Evolutionary conservation across 2,888 invertebrate species (phyloP).

Genomic region (Tinea semifulvella): DNA sequence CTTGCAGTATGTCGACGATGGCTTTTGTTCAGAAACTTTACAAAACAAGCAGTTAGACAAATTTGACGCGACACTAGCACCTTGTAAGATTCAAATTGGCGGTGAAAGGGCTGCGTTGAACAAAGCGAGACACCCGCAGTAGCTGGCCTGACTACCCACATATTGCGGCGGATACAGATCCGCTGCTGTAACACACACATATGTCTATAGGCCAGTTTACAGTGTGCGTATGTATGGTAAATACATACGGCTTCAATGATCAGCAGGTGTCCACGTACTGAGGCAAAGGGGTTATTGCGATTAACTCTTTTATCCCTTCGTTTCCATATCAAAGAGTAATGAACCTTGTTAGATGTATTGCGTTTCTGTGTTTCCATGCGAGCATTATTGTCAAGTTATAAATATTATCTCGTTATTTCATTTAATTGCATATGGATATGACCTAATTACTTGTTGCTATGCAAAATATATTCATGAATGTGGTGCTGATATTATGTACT

Average conservation of each 20-base stretch:
- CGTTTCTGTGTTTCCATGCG: slow-evolving; percentile 4
- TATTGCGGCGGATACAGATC: slow-evolving; percentile 65
- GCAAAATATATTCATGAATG: no score
- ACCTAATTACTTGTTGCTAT: slow-evolving; percentile 3
- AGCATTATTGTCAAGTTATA: background rate
- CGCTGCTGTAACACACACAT: slow-evolving; percentile 55
- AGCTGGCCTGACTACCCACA: slow-evolving; percentile 59
- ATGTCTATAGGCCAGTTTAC: slow-evolving; percentile 60
- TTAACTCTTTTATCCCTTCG: slow-evolving; percentile 66
- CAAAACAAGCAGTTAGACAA: slow-evolving; percentile 29
- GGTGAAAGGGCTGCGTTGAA: slow-evolving; percentile 43
- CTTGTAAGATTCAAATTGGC: slow-evolving; percentile 56
- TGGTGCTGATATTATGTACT: no score
- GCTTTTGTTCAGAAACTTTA: slow-evolving; percentile 7
- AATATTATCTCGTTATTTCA: background rate
- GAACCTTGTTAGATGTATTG: slow-evolving; percentile 50
- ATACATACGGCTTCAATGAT: slow-evolving; percentile 66
- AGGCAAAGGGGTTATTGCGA: slow-evolving; percentile 65
- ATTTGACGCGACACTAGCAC: slow-evolving; percentile 40
- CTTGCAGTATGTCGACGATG: slow-evolving; percentile 16
- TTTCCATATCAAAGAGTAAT: slow-evolving; percentile 66
- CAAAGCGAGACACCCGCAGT: slow-evolving; percentile 58
- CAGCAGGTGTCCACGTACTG: slow-evolving; percentile 66
- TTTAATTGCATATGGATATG: no score
- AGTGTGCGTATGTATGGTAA: no score